phyloP scores from a whole-genome alignment of 2,888 invertebrate species.

The Clepsis dumicolana region DNA sequence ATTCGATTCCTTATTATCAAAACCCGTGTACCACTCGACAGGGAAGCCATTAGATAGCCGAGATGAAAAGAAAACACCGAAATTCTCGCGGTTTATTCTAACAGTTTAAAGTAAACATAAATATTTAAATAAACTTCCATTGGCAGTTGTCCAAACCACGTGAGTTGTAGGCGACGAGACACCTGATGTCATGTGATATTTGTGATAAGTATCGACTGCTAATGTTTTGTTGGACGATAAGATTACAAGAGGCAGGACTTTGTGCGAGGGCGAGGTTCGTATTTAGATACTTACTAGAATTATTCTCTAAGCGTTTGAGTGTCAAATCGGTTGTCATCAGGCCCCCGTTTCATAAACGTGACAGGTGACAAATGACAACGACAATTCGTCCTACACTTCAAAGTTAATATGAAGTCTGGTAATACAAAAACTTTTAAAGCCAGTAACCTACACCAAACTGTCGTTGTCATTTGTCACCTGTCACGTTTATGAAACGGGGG shows the following conservation, averaged over 20 bases:
- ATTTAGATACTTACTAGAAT: too few species aligned
- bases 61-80: conserved; percentile 1
- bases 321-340: too few species aligned
- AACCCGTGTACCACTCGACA: background rate
- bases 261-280: too few species aligned
- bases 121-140: conserved; percentile 14
- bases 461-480: too few species aligned
- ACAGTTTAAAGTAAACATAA: conserved; percentile 25
- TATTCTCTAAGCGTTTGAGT: too few species aligned
- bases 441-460: too few species aligned
- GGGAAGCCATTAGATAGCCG: background rate
- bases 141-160: conserved; percentile 25
- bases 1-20: background rate
- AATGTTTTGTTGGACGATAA: background rate
- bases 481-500: too few species aligned
- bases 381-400: too few species aligned
- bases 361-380: too few species aligned
- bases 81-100: background rate
- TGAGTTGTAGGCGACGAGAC: conserved; percentile 12
- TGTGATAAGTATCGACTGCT: background rate
- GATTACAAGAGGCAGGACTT: background rate
- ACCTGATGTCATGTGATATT: conserved; percentile 6
- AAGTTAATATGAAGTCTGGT: too few species aligned
- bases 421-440: too few species aligned
- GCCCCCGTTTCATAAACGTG: too few species aligned